phyloP scores from a whole-genome alignment of 2,797 vertebrate genomes.

The Tangara arthus region DNA sequence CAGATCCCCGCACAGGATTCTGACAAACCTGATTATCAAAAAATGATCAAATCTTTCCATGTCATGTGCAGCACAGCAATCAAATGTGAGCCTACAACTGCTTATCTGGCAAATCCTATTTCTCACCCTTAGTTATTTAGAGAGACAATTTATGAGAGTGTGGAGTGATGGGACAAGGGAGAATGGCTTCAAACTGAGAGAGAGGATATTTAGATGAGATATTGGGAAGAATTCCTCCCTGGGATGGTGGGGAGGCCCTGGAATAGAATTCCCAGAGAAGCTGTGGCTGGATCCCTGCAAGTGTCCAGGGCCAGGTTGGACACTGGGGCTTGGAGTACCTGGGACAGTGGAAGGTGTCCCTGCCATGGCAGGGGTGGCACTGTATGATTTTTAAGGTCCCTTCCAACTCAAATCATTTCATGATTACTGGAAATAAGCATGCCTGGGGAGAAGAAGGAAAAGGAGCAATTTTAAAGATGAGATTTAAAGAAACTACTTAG shows the following conservation, averaged over 20 bases:
- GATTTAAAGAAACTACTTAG: not conserved
- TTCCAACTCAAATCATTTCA: not conserved
- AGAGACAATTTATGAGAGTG: fast-evolving
- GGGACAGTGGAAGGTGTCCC: not conserved
- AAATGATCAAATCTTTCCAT: not conserved
- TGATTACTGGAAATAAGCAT: not conserved
- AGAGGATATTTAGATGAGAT: not conserved
- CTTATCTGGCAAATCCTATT: not conserved
- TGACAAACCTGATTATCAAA: not conserved
- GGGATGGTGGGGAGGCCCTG: fast-evolving
- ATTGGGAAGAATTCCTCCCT: fast-evolving
- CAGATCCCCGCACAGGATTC: not conserved
- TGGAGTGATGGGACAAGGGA: not conserved
- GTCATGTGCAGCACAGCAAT: not conserved
- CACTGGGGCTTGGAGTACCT: not conserved
- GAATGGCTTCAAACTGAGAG: not conserved
- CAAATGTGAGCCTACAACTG: not conserved
- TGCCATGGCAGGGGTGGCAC: fast-evolving
- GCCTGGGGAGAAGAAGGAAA: not conserved
- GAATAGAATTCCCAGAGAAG: not conserved
- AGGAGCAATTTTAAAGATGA: not conserved
- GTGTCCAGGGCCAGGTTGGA: not conserved
- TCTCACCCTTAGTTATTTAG: not conserved
- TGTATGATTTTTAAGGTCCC: fast-evolving
- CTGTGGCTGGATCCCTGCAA: not conserved